Evolutionary conservation across 1,140 invertebrate genomes (phyloP), one percentile per base, ranked within the genome.

Genomic region (Drosophila tani): DNA sequence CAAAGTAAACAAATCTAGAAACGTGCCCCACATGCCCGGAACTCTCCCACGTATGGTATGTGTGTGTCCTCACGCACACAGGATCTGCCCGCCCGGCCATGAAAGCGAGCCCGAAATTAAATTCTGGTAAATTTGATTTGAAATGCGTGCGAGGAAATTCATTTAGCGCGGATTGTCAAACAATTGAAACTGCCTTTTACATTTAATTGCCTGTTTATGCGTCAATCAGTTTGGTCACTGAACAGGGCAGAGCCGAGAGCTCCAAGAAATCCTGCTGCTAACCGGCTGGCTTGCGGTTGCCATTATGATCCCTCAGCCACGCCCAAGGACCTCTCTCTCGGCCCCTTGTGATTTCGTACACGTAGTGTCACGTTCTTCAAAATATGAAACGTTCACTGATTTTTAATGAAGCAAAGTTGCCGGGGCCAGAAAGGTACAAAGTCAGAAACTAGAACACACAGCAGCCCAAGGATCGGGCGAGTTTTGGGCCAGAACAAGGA

Each of bases 381-480:
- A 91, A 91, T 91, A 91, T 91, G 84, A 88, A 91, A 91, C 88
- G 84, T 68, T 82, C 79, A 76, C 81, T 81, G 88, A 84, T 91
- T 91, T 91, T 91, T 91, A 91, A 91, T 91, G 90, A 91, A 91
- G 67, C 75, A 65, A 88, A 86, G 58, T 81, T 87, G 78, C 53
- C 64, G 49, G 59, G 55, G 47, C 49, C 46, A 47, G 69, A 75
- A 76, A 76, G 71, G 74, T 75, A 73, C 41, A 66, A 79, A 81
- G 68, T 74, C 60, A 43, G 24, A 53, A 77, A 70, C 80, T 67
- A 65, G 65, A 66, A 41, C 62, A 32, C 38, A 58, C 41, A 49
- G 29, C 12, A 21, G 12, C 32, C 3, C 53, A 38, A 59, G 17
- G 38, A 41, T 64, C 6, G 38, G 53, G 8, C n/a, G 19, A n/a